Percentiles rank a stretch among this genome's conserved stretches.
Conservation (phyloP, 2,888 invertebrate species). For the Argynnis bischoffii region DNA sequence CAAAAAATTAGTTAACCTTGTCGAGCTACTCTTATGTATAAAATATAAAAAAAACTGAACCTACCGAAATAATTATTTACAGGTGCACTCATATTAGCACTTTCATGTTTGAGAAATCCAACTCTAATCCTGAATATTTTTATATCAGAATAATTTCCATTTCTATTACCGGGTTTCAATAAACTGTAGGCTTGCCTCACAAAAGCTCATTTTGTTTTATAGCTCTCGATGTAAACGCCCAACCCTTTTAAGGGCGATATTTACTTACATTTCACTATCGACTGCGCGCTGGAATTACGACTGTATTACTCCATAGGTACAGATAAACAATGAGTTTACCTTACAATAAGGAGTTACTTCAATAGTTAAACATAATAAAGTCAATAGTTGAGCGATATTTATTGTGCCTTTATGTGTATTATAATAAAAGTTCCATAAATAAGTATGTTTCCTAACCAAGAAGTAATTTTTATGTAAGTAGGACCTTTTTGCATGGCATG, state of each 20-base stretch:
- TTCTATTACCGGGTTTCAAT: constrained; percentile 57
- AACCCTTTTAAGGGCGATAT: constrained; percentile 68
- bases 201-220: constrained; percentile 76
- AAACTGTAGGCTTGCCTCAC: constrained; percentile 61
- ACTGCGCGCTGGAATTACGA: constrained; percentile 55
- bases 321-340: constrained; percentile 54
- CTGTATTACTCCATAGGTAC: constrained; percentile 51
- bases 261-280: constrained; percentile 60
- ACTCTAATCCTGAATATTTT: constrained; percentile 9
- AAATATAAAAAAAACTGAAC: too few relatives aligned
- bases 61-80: too few relatives aligned
- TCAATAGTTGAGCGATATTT: constrained; percentile 11
- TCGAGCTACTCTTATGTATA: too few relatives aligned
- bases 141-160: constrained; percentile 37
- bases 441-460: constrained; percentile 1
- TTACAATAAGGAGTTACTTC: not conserved
- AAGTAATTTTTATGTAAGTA: not conserved
- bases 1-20: too few relatives aligned
- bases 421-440: too few relatives aligned
- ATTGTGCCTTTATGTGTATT: not conserved
- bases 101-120: not conserved
- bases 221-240: constrained; percentile 63
- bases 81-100: too few relatives aligned
- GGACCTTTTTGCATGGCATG: not conserved
- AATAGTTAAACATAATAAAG: constrained; percentile 8